Percentiles rank a stretch among this genome's conserved stretches.
These are phyloP conservation scores for Lineus longissimus DNA, from an alignment of 1,140 invertebrate genomes.

Conservation along the genomic window DNA sequence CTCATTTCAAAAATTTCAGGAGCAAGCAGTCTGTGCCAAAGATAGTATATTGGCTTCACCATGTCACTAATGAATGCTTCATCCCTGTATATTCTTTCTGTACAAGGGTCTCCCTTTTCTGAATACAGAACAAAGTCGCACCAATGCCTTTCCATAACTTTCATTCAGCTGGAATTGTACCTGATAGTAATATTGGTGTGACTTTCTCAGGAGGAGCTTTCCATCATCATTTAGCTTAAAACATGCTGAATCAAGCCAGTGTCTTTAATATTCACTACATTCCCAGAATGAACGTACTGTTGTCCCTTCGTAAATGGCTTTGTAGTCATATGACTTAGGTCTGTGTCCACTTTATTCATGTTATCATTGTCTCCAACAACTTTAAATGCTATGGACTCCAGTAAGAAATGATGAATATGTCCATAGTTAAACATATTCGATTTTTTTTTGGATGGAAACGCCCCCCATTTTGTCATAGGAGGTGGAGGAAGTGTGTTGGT, in stretches of 20 bases:
- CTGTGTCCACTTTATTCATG: background rate
- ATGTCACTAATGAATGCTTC: background rate
- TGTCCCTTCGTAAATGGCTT: background rate
- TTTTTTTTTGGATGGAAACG: no score
- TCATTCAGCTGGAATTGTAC: no score
- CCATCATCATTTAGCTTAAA: background rate
- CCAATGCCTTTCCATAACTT: background rate
- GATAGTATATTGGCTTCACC: background rate
- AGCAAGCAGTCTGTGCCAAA: background rate
- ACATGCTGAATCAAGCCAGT: background rate
- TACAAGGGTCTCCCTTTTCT: background rate
- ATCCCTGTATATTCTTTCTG: background rate
- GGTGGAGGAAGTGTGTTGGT: no score
- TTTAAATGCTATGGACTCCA: background rate
- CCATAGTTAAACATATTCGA: background rate
- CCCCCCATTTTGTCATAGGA: no score
- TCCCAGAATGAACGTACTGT: background rate
- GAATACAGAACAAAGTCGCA: background rate
- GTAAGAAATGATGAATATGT: background rate
- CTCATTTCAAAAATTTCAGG: background rate
- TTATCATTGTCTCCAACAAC: background rate
- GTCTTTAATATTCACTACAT: background rate
- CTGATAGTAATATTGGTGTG: background rate
- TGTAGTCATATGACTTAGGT: background rate
- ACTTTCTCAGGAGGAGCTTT: no score